These are phyloP conservation scores for Bilobella aurantiaca DNA, from an alignment of 1,140 invertebrate genomes.

Conservation along the genomic window DNA sequence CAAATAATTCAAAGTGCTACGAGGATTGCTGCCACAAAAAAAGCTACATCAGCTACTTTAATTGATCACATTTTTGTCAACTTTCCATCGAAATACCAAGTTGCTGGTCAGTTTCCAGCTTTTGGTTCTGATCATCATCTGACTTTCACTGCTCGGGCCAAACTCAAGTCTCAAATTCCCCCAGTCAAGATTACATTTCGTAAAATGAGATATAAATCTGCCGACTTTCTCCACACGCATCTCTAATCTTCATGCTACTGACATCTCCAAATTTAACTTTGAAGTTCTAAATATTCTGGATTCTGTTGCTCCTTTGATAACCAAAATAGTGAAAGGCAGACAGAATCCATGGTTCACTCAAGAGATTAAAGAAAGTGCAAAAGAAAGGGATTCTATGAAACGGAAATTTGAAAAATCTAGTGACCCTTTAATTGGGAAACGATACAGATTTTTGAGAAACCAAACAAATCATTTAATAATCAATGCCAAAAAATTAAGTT, in stretches of 20 bases:
- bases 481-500: background rate
- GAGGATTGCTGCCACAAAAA: background rate
- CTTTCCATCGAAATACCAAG: background rate
- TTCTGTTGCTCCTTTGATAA: background rate
- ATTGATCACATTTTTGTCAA: background rate
- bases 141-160: background rate
- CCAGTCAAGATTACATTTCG: background rate
- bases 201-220: background rate
- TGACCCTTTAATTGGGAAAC: too few species aligned
- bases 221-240: background rate
- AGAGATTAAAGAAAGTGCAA: background rate
- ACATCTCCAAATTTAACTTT: background rate
- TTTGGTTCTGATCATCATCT: background rate
- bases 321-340: background rate
- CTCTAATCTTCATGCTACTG: background rate
- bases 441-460: background rate
- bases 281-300: background rate
- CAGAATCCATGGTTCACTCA: background rate
- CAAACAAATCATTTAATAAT: background rate
- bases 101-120: background rate
- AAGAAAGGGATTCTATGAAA: background rate
- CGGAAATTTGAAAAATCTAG: background rate
- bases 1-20: background rate
- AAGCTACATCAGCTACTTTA: background rate
- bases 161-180: background rate